These are phyloP conservation scores for Tragelaphus imberbis DNA, from an alignment of 2,113 vertebrate species.

Conservation along the genomic window DNA sequence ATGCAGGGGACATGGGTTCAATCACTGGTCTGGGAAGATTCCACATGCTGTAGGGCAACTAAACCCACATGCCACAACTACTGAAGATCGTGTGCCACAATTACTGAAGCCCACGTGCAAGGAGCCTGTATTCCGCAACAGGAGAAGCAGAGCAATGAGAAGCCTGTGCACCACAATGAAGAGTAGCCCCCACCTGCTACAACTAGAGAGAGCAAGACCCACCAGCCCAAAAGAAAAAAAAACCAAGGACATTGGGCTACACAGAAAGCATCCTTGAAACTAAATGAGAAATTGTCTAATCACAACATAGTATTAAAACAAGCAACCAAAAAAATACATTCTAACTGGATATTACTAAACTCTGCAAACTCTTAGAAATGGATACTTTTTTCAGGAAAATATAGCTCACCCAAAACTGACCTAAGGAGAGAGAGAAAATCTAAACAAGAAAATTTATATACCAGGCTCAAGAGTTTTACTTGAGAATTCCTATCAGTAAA, in stretches of 20 bases:
- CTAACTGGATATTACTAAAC: neutral
- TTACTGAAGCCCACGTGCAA: neutral
- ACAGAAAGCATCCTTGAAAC: neutral
- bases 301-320: neutral
- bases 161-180: neutral
- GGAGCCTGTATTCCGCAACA: neutral
- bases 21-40: neutral
- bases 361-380: neutral
- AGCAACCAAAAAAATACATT: neutral
- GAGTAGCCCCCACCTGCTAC: neutral
- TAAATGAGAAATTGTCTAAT: neutral
- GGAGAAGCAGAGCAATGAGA: neutral
- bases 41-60: neutral
- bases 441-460: neutral
- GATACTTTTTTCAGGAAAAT: neutral
- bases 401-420: neutral
- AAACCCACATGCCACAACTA: neutral
- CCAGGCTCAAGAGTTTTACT: neutral
- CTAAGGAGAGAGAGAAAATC: neutral
- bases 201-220: neutral
- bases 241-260: neutral
- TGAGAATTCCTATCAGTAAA: neutral
- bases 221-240: neutral
- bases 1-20: neutral
- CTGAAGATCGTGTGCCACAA: neutral